Conservation (phyloP, 2,888 invertebrate genomes). For the Horisme vitalbata region DNA sequence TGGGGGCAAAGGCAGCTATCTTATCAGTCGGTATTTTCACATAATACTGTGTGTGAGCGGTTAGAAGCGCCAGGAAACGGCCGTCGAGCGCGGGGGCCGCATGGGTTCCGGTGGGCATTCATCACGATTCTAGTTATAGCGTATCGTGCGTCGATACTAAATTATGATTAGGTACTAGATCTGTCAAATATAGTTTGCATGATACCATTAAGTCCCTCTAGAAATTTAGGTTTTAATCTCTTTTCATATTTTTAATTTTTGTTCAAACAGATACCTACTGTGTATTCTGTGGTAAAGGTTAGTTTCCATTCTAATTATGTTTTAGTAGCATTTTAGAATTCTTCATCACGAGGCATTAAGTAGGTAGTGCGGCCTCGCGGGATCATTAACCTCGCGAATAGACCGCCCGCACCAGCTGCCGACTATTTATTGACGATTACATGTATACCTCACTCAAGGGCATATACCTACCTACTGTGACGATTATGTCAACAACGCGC, state of each 20-base stretch:
- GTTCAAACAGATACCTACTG: too few species aligned
- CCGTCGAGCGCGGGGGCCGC: conserved; percentile 33
- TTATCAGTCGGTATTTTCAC: conserved; percentile 38
- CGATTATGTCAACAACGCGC: conserved; percentile 58
- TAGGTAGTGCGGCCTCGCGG: conserved; percentile 63
- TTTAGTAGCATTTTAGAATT: conserved; percentile 9
- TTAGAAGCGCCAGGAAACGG: conserved; percentile 31
- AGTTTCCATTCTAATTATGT: not conserved
- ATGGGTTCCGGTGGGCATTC: conserved; percentile 45
- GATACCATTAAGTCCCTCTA: not conserved
- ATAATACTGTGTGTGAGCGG: conserved; percentile 36
- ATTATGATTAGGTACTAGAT: conserved; percentile 6
- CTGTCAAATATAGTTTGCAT: conserved; percentile 9
- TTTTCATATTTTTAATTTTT: too few species aligned
- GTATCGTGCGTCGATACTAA: conserved; percentile 9
- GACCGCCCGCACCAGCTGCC: conserved; percentile 48
- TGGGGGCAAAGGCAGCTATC: conserved; percentile 37
- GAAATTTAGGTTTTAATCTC: not conserved
- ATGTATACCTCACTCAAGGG: conserved; percentile 67
- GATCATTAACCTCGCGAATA: conserved; percentile 76
- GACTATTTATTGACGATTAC: conserved; percentile 50
- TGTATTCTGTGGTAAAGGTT: not conserved
- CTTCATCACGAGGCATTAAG: conserved; percentile 17
- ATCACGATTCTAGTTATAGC: conserved; percentile 31
- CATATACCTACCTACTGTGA: conserved; percentile 48